phyloP scores from a whole-genome alignment of 2,113 vertebrate genomes.

The Pimephales promelas region DNA sequence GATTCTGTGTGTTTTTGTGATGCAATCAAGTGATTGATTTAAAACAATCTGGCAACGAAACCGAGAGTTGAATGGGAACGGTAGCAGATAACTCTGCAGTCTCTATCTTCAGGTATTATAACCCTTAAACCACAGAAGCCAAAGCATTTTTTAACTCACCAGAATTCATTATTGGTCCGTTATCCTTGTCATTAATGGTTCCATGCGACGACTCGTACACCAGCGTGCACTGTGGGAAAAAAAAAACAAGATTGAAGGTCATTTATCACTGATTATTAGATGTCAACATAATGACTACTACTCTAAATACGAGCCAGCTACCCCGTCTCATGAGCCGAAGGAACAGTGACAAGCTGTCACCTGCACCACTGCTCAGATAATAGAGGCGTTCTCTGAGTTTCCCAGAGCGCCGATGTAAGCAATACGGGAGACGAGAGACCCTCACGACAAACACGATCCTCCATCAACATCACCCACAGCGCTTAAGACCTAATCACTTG shows the following conservation, averaged over 20 bases:
- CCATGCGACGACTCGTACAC: conserved; percentile 83
- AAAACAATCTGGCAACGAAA: no score
- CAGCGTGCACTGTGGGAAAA: conserved; percentile 82
- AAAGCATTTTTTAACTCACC: conserved; percentile 81
- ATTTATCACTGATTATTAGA: conserved; percentile 1
- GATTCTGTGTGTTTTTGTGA: neutral
- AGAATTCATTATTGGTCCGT: conserved; percentile 83
- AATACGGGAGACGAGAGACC: conserved; percentile 13
- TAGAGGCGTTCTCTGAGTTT: conserved; percentile 15
- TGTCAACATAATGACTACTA: neutral
- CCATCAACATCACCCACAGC: conserved; percentile 6
- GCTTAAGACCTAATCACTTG: conserved; percentile 26
- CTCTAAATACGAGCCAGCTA: neutral
- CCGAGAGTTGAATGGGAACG: no score
- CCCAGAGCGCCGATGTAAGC: conserved; percentile 12
- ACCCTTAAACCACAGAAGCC: no score
- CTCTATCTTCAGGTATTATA: no score
- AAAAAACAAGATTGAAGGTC: conserved; percentile 3
- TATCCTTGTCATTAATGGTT: conserved; percentile 78
- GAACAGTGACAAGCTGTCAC: neutral
- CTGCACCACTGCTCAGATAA: conserved; percentile 30
- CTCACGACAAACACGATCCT: conserved; percentile 5
- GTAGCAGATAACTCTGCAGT: no score
- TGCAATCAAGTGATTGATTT: no score
- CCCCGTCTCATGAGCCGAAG: neutral